Base-by-base conservation (phyloP, 2,797 vertebrate species). In the Ctenosaura bakeri region DNA sequence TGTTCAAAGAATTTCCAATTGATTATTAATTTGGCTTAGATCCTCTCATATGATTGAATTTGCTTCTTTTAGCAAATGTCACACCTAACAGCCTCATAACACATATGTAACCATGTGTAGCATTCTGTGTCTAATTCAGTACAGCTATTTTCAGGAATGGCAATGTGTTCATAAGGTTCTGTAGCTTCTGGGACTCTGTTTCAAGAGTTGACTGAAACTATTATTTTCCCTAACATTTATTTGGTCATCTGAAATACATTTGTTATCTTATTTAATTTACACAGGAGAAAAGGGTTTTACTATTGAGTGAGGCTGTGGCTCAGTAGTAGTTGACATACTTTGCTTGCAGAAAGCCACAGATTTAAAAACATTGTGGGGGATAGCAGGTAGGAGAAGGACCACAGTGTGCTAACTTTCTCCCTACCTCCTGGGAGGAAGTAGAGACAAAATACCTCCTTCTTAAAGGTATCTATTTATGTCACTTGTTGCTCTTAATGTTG, bases 1-100 rank as follows among this genome's bases (percentile, higher is more conserved):
- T 89, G 32, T 74, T 80, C n/a, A 12, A 77, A 78, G 7, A 64
- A 29, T 73, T 86, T 90, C 52, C 24, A 74, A 29, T 50, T 86
- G 52, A 38, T 50, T 90, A 26, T 76, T 83, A 73, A 83, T 56
- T 35, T 22, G 4, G 13, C 3, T 22, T 50, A 29, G 42, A 66
- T 66, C 42, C 24, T 56, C 6, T 66, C 7, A 56, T 13, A 83
- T 0, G n/a, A 10, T 83, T 35, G 66, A 73, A 88, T 38, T 56
- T 6, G 2, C 32, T 74, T 14, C 13, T 90, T 35, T 90, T 78
- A 87, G 56, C 56, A 83, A 83, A 52, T 83, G 6, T 5, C 71
- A 88, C 59, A 77, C 86, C 80, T 71, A 84, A 24, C 56, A 69
- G 16, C 22, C 50, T 87, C n/a, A 52, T 54, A 86, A 52, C 20